Evolutionary conservation across 2,888 invertebrate genomes (phyloP).

Genomic region (Pachydiplax longipennis): DNA sequence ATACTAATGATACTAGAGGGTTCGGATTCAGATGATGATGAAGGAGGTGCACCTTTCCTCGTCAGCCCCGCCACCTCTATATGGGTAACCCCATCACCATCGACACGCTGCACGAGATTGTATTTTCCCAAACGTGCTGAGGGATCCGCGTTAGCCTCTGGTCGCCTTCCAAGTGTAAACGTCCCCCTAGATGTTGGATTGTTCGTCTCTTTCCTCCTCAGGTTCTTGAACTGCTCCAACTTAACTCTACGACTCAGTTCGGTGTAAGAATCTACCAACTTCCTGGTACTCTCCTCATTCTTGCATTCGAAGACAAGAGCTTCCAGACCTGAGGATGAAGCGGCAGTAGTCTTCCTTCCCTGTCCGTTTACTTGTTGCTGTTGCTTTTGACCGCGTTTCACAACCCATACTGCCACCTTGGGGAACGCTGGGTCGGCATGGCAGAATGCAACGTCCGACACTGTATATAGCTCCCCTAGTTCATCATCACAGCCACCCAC

Average conservation of each 20-base stretch:
- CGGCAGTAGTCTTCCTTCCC: constrained; percentile 8
- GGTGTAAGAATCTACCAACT: constrained; percentile 54
- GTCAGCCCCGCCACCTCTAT: constrained; percentile 58
- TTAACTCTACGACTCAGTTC: constrained; percentile 53
- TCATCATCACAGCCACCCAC: constrained; percentile 22
- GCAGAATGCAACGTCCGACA: constrained; percentile 56
- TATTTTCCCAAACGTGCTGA: constrained; percentile 53
- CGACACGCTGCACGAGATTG: constrained; percentile 62
- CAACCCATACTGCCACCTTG: constrained; percentile 55
- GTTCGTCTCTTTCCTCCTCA: constrained; percentile 49
- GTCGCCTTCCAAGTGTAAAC: constrained; percentile 17
- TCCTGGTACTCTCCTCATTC: constrained; percentile 53
- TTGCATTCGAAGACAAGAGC: constrained; percentile 55
- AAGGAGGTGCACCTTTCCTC: constrained; percentile 49
- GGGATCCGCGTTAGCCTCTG: neutral
- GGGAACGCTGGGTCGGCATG: constrained; percentile 55
- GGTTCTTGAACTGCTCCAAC: constrained; percentile 52
- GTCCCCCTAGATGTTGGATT: neutral
- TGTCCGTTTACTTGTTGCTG: neutral
- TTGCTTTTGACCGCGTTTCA: constrained; percentile 50
- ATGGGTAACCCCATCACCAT: constrained; percentile 63
- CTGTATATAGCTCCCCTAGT: constrained; percentile 50
- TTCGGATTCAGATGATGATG: constrained; percentile 51
- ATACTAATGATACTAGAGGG: constrained; percentile 59
- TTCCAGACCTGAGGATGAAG: constrained; percentile 50